Percentiles rank a stretch among this genome's conserved stretches.
Evolutionary conservation across 2,113 vertebrate genomes (phyloP).

Genomic region (Eleginops maclovinus): DNA sequence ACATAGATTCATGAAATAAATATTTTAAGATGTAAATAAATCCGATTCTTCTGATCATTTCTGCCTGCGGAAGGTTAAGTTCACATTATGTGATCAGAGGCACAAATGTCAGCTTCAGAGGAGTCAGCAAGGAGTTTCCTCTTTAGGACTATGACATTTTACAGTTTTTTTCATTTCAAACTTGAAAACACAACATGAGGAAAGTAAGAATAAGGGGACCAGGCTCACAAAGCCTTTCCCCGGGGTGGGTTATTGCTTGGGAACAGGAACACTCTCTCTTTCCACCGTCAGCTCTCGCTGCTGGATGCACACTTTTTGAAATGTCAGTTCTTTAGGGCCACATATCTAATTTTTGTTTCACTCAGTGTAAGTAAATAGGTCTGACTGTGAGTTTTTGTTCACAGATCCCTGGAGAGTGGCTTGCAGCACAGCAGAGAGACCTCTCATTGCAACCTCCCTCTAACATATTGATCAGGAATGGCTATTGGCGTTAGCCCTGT

Average conservation of each 20-base stretch:
- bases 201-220: constrained; percentile 32
- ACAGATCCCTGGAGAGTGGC: constrained; percentile 68
- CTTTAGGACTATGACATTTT: constrained; percentile 68
- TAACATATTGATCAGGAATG: constrained; percentile 79
- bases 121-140: constrained; percentile 46
- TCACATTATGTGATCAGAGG: constrained; percentile 44
- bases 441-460: constrained; percentile 75
- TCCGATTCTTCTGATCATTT: constrained; percentile 11
- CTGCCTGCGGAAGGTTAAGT: constrained; percentile 46
- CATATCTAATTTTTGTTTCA: constrained; percentile 68
- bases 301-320: constrained; percentile 64
- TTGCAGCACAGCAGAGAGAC: constrained; percentile 72
- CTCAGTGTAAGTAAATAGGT: constrained; percentile 77
- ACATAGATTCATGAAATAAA: background rate
- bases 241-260: constrained; percentile 73
- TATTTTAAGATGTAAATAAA: constrained; percentile 4
- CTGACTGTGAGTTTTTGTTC: constrained; percentile 84
- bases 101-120: constrained; percentile 68
- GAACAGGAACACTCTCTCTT: constrained; percentile 51
- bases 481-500: constrained; percentile 79
- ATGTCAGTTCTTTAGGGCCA: constrained; percentile 74
- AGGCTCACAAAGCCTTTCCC: constrained; percentile 70
- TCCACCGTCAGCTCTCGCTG: constrained; percentile 58
- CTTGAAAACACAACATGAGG: constrained; percentile 54
- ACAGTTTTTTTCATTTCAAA: constrained; percentile 63